A percentile compares a stretch with the other conserved stretches of the same genome.
Conservation (phyloP, 2,113 vertebrate genomes). For the Etia nguti region DNA sequence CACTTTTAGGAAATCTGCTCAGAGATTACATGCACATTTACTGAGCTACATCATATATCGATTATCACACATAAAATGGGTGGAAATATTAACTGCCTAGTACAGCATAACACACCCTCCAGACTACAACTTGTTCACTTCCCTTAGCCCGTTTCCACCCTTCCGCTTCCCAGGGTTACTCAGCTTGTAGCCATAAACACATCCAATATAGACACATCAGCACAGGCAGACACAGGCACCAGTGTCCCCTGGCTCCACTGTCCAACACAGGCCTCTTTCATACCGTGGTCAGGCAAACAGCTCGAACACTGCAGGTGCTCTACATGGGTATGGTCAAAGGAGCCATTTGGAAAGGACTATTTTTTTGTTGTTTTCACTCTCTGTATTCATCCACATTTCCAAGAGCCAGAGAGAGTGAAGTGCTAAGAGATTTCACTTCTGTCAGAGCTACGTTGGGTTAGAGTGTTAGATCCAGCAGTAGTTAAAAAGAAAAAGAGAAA, state of each 20-base stretch:
- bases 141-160: background rate
- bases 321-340: constrained; percentile 35
- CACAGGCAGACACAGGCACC: constrained; percentile 41
- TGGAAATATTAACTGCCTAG: background rate
- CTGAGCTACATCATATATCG: background rate
- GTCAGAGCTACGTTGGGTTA: background rate
- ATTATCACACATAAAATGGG: background rate
- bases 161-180: background rate
- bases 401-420: background rate
- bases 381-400: constrained; percentile 27
- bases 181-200: constrained; percentile 17
- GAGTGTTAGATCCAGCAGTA: background rate
- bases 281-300: constrained; percentile 52
- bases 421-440: background rate
- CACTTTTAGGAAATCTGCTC: background rate
- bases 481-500: background rate
- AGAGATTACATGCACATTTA: background rate
- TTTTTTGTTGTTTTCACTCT: constrained; percentile 1
- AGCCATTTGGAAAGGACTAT: constrained; percentile 10
- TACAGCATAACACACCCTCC: background rate
- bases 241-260: constrained; percentile 47
- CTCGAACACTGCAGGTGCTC: constrained; percentile 55
- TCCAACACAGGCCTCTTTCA: constrained; percentile 65
- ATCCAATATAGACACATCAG: constrained; percentile 30
- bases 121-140: background rate